These are phyloP conservation scores for Lagopus leucura DNA, from an alignment of 2,113 vertebrate genomes.

Conservation along the genomic window DNA sequence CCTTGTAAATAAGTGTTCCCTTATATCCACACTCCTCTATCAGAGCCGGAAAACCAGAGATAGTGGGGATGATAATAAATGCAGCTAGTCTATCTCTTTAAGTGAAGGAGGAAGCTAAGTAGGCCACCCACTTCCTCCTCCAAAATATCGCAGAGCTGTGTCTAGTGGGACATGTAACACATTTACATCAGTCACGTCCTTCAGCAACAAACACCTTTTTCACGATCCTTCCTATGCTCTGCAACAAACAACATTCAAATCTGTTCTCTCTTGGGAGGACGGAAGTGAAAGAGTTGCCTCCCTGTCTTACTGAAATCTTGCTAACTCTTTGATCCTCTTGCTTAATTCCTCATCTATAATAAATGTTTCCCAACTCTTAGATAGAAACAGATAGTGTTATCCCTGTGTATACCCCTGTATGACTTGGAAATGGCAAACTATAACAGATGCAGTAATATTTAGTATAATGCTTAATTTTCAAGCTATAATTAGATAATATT, in stretches of 20 bases:
- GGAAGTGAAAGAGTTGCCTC: conserved; percentile 3
- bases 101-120: conserved; percentile 12
- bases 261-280: not conserved
- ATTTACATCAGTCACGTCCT: conserved; percentile 14
- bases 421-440: not conserved
- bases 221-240: not conserved
- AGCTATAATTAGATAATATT: not conserved
- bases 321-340: not conserved
- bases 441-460: not conserved
- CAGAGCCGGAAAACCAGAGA: not conserved
- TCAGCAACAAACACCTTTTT: conserved; percentile 36
- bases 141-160: conserved; percentile 26
- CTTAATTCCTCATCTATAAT: not conserved
- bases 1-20: conserved; percentile 26
- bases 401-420: not conserved
- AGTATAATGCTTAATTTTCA: not conserved
- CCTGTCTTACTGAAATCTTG: not conserved
- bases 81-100: not conserved
- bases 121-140: conserved; percentile 32
- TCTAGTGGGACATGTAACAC: not conserved
- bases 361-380: not conserved
- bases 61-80: not conserved
- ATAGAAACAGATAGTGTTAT: not conserved
- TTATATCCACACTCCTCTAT: not conserved
- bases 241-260: conserved; percentile 21